Evolutionary conservation across 2,113 vertebrate genomes (phyloP).

Genomic region (Oreochromis aureus): DNA sequence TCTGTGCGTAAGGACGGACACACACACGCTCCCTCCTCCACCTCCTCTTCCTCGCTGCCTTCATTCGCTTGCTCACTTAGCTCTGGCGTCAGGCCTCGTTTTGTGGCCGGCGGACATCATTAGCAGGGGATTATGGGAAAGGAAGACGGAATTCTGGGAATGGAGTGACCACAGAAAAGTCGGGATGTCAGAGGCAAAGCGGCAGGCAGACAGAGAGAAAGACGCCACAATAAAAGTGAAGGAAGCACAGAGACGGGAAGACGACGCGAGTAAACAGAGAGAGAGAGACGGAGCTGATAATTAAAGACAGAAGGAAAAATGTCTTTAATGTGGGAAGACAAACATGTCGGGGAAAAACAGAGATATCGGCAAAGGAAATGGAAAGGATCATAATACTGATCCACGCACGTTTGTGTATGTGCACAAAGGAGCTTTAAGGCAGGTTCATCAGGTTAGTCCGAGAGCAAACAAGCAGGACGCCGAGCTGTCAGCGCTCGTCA

Average conservation of each 20-base stretch:
- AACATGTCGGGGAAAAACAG: background rate
- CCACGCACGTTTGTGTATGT: background rate
- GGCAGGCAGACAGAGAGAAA: background rate
- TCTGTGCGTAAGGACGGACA: background rate
- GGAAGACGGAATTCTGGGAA: constrained; percentile 12
- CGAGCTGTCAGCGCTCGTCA: background rate
- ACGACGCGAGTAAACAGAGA: background rate
- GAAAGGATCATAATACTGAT: background rate
- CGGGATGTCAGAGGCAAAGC: background rate
- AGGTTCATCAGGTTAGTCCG: background rate
- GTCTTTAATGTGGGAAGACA: background rate
- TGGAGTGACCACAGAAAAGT: constrained; percentile 14
- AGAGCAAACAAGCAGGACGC: background rate
- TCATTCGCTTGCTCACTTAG: background rate
- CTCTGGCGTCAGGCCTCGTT: constrained; percentile 48
- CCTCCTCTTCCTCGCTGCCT: background rate
- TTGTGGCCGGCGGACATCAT: constrained; percentile 41
- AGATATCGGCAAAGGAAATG: background rate
- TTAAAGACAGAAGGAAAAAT: background rate
- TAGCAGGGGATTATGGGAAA: constrained; percentile 32
- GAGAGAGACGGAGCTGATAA: background rate
- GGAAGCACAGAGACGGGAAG: background rate
- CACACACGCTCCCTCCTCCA: background rate
- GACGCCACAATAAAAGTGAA: background rate
- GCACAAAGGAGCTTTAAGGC: background rate